A percentile compares a stretch with the other conserved stretches of the same genome.
Evolutionary conservation across 1,140 invertebrate species (phyloP).

Genomic region (Drosophila subobscura): DNA sequence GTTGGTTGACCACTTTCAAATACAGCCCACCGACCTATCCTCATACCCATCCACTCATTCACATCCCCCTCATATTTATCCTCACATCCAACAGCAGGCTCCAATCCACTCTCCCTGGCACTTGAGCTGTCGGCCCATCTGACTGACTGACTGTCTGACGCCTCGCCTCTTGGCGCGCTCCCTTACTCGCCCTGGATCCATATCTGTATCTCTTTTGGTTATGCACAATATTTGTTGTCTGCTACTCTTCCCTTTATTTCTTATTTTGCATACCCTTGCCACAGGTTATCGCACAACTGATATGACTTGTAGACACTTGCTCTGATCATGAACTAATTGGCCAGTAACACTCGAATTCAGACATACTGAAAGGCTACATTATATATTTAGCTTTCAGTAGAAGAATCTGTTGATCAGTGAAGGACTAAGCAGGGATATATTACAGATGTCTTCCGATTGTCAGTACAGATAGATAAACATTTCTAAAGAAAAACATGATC

Average conservation of each 20-base stretch:
- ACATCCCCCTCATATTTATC: conserved; percentile 17
- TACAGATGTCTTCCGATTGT: no score
- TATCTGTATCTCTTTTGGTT: conserved; percentile 23
- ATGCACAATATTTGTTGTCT: conserved; percentile 18
- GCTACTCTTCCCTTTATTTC: conserved; percentile 9
- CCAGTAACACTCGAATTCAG: no score
- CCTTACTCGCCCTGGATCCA: neutral
- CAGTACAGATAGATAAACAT: no score
- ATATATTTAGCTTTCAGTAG: no score
- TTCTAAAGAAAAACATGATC: no score
- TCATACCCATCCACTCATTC: conserved; percentile 19
- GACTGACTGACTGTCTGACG: conserved; percentile 3
- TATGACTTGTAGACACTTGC: no score
- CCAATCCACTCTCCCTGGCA: conserved; percentile 3
- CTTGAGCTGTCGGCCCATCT: conserved; percentile 13
- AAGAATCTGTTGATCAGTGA: no score
- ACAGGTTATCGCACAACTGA: neutral
- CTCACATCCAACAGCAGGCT: no score
- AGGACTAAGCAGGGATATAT: no score
- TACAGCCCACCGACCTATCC: conserved; percentile 47
- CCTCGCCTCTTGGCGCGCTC: conserved; percentile 12
- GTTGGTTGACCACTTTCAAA: conserved; percentile 82
- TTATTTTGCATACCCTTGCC: neutral
- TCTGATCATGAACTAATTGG: neutral
- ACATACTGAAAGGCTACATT: no score